These are phyloP conservation scores for Semicossyphus pulcher DNA, from an alignment of 2,113 vertebrate genomes.

Conservation along the genomic window DNA sequence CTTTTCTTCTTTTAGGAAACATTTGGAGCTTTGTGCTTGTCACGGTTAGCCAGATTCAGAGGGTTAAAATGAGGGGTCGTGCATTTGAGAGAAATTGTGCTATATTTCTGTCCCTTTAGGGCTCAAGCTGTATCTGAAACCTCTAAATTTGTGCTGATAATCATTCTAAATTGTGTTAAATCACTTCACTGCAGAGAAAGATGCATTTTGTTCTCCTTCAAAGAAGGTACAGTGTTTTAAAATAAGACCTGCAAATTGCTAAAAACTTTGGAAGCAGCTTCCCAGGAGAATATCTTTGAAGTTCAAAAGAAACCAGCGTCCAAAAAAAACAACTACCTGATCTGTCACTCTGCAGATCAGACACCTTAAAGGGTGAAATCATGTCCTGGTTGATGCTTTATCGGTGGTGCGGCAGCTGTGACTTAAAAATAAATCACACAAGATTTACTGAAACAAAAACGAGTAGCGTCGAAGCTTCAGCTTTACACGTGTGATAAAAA, in stretches of 20 bases:
- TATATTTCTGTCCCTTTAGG: neutral
- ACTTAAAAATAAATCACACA: conserved; percentile 7
- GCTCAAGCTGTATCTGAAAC: neutral
- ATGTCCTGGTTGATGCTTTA: conserved; percentile 7
- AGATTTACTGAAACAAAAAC: conserved; percentile 11
- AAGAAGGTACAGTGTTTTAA: neutral
- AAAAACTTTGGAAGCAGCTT: neutral
- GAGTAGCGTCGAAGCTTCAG: conserved; percentile 41
- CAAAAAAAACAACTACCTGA: conserved; percentile 11
- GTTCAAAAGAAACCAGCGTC: conserved; percentile 5
- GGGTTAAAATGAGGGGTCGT: neutral
- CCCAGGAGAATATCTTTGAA: conserved; percentile 4
- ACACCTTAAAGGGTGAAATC: conserved; percentile 9
- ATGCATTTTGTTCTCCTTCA: conserved; percentile 5
- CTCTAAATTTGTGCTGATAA: conserved; percentile 16
- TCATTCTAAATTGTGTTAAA: no score
- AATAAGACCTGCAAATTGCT: conserved; percentile 6
- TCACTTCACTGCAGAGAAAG: neutral
- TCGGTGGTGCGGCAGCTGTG: conserved; percentile 33
- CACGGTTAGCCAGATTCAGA: conserved; percentile 7
- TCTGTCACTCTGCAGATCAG: conserved; percentile 6
- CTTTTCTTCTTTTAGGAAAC: neutral
- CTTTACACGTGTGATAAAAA: conserved; percentile 33
- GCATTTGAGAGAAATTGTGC: conserved; percentile 45
- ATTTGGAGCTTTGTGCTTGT: conserved; percentile 59